Base-by-base conservation (phyloP, 1,140 invertebrate species). In the Sinella curviseta region DNA sequence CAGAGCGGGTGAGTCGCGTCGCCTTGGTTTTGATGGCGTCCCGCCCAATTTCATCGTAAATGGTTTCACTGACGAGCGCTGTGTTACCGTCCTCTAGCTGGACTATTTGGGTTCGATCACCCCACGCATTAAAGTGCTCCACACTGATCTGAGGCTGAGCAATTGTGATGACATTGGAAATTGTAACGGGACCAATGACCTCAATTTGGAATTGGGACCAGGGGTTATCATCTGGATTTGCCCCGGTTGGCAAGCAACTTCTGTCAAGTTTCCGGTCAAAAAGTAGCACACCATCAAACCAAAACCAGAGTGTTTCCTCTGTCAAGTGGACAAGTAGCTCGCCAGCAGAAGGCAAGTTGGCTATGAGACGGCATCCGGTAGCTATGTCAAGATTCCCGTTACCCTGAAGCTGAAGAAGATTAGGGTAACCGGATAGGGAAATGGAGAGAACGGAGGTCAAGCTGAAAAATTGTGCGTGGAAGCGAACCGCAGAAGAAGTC, bases 31-130 rank as follows among this genome's bases (percentile, higher is more conserved):
- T 77, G 8, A 77, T 48, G 1, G 48, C 36, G 3, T 26, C 17
- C 2, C 75, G 75, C n/a, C 75, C 75, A 0, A 77, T 2, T 20
- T 30, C 26, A 24, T 77, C 75, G 75, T 77, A 77, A 55, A 77
- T 12, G 14, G 1, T 77, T 0, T 77, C 26, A 12, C 26, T 31
- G 16, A 77, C 75, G 20, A 77, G 36, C 0, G 55, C 39, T 1
- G 26, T 31, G 17, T 14, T 55, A 14, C 14, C 75, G 1, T 36
- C 26, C 26, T 77, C 75, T 17, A 48, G 39, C 39, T 48, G 39
- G 17, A 48, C 17, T 8, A 48, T 48, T 17, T 48, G 39, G 17
- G 39, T 48, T 48, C 39, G 39, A 17, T 48, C 39, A 48, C 39
- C 39, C 4, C 4, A 48, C 4, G 4, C 39, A 17, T 48, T 48